Conservation (phyloP, 2,888 invertebrate genomes). For the Pyrrhia umbra region DNA sequence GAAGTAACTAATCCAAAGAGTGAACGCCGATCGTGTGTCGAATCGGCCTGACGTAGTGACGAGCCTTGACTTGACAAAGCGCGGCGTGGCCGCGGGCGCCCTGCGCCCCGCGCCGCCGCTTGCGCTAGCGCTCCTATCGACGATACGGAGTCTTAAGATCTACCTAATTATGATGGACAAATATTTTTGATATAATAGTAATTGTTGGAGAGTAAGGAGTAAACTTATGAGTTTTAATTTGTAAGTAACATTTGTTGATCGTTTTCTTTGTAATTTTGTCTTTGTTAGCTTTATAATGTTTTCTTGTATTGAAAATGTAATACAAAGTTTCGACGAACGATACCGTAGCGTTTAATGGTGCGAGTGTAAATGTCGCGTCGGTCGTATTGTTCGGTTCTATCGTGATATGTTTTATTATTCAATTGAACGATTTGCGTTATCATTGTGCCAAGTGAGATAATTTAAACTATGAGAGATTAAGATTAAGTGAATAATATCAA, state of each 20-base stretch:
- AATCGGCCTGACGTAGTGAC: slow-evolving; percentile 67
- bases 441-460: slow-evolving; percentile 90
- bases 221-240: slow-evolving; percentile 88
- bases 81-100: slow-evolving; percentile 46
- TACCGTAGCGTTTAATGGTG: slow-evolving; percentile 79
- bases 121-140: slow-evolving; percentile 48
- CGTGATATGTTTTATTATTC: slow-evolving; percentile 81
- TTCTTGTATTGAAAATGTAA: slow-evolving; percentile 81
- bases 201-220: slow-evolving; percentile 86
- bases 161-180: slow-evolving; percentile 72
- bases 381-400: slow-evolving; percentile 76
- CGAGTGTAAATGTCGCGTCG: slow-evolving; percentile 71
- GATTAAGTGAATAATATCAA: slow-evolving; percentile 89
- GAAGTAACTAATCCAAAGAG: slow-evolving; percentile 83
- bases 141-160: slow-evolving; percentile 67
- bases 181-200: slow-evolving; percentile 87
- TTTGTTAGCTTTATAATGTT: slow-evolving; percentile 89
- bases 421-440: slow-evolving; percentile 86
- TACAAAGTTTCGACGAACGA: slow-evolving; percentile 76
- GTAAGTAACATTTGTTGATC: slow-evolving; percentile 89
- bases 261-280: slow-evolving; percentile 89
- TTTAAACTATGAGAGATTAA: slow-evolving; percentile 87
- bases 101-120: slow-evolving; percentile 24
- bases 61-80: slow-evolving; percentile 69
- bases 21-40: slow-evolving; percentile 71